Conservation (phyloP, 2,888 invertebrate species). For the Rhingia campestris region DNA sequence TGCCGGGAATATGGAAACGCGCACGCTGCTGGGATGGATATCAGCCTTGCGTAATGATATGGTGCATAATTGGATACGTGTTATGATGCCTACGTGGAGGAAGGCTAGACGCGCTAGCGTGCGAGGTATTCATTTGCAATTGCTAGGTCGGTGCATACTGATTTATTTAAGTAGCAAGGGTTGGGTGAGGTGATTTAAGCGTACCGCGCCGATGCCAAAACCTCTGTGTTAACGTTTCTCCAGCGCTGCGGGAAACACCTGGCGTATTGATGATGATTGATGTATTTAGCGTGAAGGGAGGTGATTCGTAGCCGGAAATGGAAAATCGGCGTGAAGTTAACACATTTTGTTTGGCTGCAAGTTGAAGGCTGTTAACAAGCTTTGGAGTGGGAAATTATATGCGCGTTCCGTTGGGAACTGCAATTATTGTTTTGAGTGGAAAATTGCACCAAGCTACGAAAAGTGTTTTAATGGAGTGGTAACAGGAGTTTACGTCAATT, state of each 20-base stretch:
- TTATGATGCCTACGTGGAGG: slow-evolving; percentile 66
- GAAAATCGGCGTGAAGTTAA: slow-evolving; percentile 21
- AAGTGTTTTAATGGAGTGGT: too few species aligned
- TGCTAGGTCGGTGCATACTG: slow-evolving; percentile 60
- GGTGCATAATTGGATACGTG: slow-evolving; percentile 72
- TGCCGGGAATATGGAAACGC: slow-evolving; percentile 30
- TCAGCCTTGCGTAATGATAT: slow-evolving; percentile 65
- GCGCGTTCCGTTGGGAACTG: too few species aligned
- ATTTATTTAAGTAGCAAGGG: slow-evolving; percentile 72
- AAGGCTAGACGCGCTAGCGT: slow-evolving; percentile 14
- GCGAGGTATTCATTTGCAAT: slow-evolving; percentile 73
- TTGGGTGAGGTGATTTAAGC: slow-evolving; percentile 64
- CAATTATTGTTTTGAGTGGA: too few species aligned
- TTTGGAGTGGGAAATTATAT: too few species aligned
- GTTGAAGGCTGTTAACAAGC: too few species aligned
- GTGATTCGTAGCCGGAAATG: slow-evolving; percentile 49
- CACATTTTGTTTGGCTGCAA: background rate
- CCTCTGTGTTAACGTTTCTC: too few species aligned
- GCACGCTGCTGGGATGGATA: slow-evolving; percentile 16
- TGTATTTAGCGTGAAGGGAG: slow-evolving; percentile 42
- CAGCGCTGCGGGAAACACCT: slow-evolving; percentile 57
- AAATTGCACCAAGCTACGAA: too few species aligned
- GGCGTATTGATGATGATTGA: slow-evolving; percentile 62
- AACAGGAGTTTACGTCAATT: too few species aligned
- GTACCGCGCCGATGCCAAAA: slow-evolving; percentile 1